Percentiles rank a stretch among this genome's conserved stretches.
These are phyloP conservation scores for Tinea pellionella DNA, from an alignment of 2,888 invertebrate genomes.

Conservation along the genomic window DNA sequence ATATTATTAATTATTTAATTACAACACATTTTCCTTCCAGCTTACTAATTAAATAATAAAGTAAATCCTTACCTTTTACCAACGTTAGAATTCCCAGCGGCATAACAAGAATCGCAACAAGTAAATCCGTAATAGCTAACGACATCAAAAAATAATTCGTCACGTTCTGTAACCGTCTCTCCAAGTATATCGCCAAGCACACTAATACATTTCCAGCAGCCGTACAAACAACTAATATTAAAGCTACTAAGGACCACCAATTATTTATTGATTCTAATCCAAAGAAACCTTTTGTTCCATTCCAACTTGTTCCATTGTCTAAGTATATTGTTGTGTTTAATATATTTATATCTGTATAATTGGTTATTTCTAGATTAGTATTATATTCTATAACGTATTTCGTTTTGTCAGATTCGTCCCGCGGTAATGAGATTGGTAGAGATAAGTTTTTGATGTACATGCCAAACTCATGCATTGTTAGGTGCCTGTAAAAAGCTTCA, in stretches of 20 bases:
- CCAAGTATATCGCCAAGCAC: constrained; percentile 92
- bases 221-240: constrained; percentile 82
- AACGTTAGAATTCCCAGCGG: constrained; percentile 89
- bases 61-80: constrained; percentile 74
- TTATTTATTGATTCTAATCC: constrained; percentile 60
- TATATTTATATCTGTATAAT: background rate
- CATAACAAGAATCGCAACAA: constrained; percentile 96
- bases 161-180: constrained; percentile 92
- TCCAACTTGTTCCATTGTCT: constrained; percentile 11
- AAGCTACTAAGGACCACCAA: constrained; percentile 87
- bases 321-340: background rate
- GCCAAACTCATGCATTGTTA: constrained; percentile 51
- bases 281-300: constrained; percentile 20
- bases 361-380: background rate
- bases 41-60: too few relatives aligned
- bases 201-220: constrained; percentile 94
- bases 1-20: too few relatives aligned
- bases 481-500: constrained; percentile 24
- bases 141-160: constrained; percentile 98
- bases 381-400: background rate
- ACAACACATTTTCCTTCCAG: too few relatives aligned
- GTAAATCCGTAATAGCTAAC: constrained; percentile 92
- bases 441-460: background rate
- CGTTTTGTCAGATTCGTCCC: background rate
- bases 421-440: background rate